Percentiles rank a stretch among this genome's conserved stretches.
These are phyloP conservation scores for Panorpa germanica DNA, from an alignment of 2,888 invertebrate species.

Conservation along the genomic window DNA sequence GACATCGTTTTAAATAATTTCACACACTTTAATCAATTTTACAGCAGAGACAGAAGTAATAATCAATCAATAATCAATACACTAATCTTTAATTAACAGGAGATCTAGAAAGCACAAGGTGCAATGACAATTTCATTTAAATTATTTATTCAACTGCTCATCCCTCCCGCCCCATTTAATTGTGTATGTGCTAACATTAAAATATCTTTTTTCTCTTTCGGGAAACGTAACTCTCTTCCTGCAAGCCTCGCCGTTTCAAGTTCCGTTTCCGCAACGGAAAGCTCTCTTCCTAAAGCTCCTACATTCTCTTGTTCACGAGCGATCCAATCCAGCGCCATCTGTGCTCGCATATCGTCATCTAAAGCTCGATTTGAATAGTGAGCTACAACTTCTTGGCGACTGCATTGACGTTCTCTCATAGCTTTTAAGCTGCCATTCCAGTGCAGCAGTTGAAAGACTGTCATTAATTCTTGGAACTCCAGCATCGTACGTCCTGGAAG, in stretches of 20 bases:
- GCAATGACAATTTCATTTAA: too few relatives aligned
- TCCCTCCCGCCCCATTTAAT: constrained; percentile 28
- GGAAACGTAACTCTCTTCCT: constrained; percentile 79
- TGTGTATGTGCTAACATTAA: constrained; percentile 76
- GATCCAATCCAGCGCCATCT: constrained; percentile 93
- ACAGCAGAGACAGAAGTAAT: too few relatives aligned
- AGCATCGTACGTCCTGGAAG: constrained; percentile 92
- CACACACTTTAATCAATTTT: too few relatives aligned
- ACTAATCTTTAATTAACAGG: too few relatives aligned
- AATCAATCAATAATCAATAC: too few relatives aligned
- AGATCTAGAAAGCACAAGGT: too few relatives aligned
- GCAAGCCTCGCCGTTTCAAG: constrained; percentile 70
- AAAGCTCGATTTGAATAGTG: constrained; percentile 84
- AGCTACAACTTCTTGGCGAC: constrained; percentile 79
- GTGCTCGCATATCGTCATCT: constrained; percentile 89
- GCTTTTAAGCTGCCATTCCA: constrained; percentile 95
- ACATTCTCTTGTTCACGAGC: constrained; percentile 57
- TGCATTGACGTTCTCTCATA: constrained; percentile 88
- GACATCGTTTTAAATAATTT: too few relatives aligned
- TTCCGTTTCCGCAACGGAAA: constrained; percentile 72
- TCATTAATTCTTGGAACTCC: constrained; percentile 93
- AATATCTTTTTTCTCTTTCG: constrained; percentile 91
- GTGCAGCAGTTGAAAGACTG: constrained; percentile 88
- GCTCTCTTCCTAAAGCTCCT: constrained; percentile 60
- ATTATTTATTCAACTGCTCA: constrained; percentile 14